Percentiles rank a stretch among this genome's conserved stretches.
Conservation (phyloP, 2,113 vertebrate species). For the Mystacornis crossleyi region DNA sequence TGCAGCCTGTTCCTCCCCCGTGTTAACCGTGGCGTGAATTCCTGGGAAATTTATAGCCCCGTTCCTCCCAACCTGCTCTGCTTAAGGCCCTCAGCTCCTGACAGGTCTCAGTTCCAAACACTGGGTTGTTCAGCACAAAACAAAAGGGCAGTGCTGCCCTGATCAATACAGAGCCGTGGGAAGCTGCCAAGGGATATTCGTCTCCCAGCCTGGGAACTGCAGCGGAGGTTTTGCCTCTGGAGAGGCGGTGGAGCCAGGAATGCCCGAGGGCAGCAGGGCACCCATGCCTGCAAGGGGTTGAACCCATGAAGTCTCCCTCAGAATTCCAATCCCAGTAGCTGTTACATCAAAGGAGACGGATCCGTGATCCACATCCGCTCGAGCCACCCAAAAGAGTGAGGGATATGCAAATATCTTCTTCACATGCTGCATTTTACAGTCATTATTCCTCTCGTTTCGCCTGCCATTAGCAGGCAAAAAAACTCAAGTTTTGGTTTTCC, state of each 20-base stretch:
- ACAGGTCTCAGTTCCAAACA: not conserved
- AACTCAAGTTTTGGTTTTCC: not conserved
- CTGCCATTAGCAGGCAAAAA: not conserved
- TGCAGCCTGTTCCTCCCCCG: not conserved
- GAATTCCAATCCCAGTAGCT: not conserved
- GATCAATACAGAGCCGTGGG: not conserved
- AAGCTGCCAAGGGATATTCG: not conserved
- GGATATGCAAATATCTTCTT: not conserved
- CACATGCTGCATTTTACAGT: not conserved
- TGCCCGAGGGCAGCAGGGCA: fast-evolving
- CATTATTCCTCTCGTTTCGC: not conserved
- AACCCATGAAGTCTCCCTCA: not conserved
- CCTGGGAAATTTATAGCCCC: not conserved
- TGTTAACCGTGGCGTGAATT: not conserved
- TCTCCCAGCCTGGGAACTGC: not conserved
- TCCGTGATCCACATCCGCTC: fast-evolving
- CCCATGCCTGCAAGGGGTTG: fast-evolving
- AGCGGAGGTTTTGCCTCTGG: not conserved
- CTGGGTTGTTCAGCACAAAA: not conserved
- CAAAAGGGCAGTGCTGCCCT: not conserved
- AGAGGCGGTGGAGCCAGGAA: not conserved
- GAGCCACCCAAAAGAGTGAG: not conserved
- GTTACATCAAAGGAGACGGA: fast-evolving
- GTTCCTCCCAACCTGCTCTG: not conserved
- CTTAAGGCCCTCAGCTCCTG: not conserved